phyloP scores from a whole-genome alignment of 2,888 invertebrate species.

The Thalpophila matura region DNA sequence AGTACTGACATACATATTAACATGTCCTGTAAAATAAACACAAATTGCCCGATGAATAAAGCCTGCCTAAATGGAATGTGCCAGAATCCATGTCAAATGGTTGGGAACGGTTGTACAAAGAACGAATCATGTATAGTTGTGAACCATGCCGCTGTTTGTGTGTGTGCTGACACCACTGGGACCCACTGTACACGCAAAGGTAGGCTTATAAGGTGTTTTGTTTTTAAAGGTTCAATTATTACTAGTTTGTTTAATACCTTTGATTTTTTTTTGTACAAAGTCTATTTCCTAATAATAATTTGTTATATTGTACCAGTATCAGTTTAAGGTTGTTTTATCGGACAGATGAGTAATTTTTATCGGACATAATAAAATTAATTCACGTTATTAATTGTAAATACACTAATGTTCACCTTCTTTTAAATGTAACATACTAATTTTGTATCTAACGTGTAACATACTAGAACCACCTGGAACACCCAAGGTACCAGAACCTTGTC shows the following conservation, averaged over 20 bases:
- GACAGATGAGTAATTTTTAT: constrained; percentile 67
- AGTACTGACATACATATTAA: constrained; percentile 73
- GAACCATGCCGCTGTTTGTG: constrained; percentile 92
- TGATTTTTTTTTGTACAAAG: background rate
- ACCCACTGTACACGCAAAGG: constrained; percentile 91
- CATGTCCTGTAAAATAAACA: constrained; percentile 90
- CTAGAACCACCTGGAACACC: constrained; percentile 93
- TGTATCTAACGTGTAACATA: constrained; percentile 84
- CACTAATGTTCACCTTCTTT: constrained; percentile 65
- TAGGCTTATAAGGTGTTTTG: constrained; percentile 84
- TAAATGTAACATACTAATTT: constrained; percentile 80
- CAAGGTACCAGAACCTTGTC: constrained; percentile 94
- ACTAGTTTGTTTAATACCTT: background rate
- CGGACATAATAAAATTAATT: constrained; percentile 38
- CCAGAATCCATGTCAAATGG: constrained; percentile 91
- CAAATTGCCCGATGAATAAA: constrained; percentile 92
- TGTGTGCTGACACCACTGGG: constrained; percentile 91
- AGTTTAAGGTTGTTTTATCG: constrained; percentile 80
- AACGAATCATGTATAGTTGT: constrained; percentile 92
- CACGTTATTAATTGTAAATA: constrained; percentile 69
- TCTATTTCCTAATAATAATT: constrained; percentile 4
- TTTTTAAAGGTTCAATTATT: constrained; percentile 24
- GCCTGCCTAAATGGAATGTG: constrained; percentile 92
- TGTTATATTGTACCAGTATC: constrained; percentile 21
- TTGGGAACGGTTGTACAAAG: constrained; percentile 89